These are phyloP conservation scores for Apoda limacodes DNA, from an alignment of 2,888 invertebrate species.

Conservation along the genomic window DNA sequence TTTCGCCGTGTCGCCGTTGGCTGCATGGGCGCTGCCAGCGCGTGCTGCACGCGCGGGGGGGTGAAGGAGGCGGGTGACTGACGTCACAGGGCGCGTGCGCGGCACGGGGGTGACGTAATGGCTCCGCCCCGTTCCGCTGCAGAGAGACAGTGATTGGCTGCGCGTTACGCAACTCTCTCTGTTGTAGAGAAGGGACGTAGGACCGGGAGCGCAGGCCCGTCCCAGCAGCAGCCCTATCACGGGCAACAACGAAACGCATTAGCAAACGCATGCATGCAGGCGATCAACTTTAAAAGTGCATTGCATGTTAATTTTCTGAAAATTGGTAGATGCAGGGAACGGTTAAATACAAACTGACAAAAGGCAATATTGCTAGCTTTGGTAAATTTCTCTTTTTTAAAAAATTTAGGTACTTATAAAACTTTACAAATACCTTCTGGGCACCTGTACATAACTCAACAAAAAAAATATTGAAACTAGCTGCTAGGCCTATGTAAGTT, in stretches of 20 bases:
- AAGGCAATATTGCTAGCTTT: no score
- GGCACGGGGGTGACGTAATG: slow-evolving; percentile 64
- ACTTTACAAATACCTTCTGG: no score
- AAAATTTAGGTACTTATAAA: no score
- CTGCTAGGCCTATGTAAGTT: no score
- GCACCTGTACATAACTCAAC: no score
- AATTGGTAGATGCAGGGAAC: no score
- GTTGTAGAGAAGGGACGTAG: slow-evolving; percentile 59
- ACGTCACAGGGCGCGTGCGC: slow-evolving; percentile 69
- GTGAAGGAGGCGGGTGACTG: slow-evolving; percentile 33
- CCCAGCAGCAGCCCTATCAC: slow-evolving; percentile 57
- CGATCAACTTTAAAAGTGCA: no score
- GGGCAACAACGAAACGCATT: slow-evolving; percentile 44
- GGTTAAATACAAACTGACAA: no score
- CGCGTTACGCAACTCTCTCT: slow-evolving; percentile 64
- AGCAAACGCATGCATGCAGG: slow-evolving; percentile 31
- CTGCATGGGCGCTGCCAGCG: slow-evolving; percentile 47
- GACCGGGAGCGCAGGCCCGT: slow-evolving; percentile 51
- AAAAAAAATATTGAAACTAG: no score
- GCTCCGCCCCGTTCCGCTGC: slow-evolving; percentile 67
- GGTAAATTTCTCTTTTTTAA: no score
- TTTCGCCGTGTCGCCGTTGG: slow-evolving; percentile 41
- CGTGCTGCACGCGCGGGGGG: slow-evolving; percentile 38
- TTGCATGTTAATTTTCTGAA: no score
- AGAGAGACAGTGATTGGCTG: slow-evolving; percentile 63